These are phyloP conservation scores for Ancistrus triradiatus DNA, from an alignment of 2,113 vertebrate species.

Conservation along the genomic window DNA sequence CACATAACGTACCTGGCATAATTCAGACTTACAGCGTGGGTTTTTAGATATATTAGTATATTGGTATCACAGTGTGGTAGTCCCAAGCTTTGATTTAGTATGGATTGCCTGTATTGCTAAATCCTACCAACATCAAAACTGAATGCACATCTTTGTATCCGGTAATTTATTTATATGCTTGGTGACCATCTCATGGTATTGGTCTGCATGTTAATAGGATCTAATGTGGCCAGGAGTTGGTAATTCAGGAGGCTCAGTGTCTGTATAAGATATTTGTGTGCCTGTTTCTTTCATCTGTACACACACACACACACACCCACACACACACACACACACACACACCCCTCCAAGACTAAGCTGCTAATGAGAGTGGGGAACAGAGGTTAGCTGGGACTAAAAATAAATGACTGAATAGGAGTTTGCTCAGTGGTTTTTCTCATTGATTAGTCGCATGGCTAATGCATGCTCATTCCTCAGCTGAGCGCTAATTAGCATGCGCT, in stretches of 20 bases:
- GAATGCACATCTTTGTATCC: too few relatives aligned
- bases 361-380: constrained; percentile 48
- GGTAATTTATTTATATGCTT: constrained; percentile 22
- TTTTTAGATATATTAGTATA: too few relatives aligned
- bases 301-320: constrained; percentile 15
- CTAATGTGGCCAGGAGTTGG: constrained; percentile 20
- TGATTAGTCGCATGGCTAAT: constrained; percentile 94
- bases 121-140: too few relatives aligned
- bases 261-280: constrained; percentile 9
- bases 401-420: constrained; percentile 83
- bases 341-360: constrained; percentile 37
- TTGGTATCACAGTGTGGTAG: too few relatives aligned
- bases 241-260: constrained; percentile 9
- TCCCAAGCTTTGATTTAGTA: too few relatives aligned
- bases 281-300: constrained; percentile 19
- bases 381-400: constrained; percentile 69
- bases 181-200: constrained; percentile 7
- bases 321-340: too few relatives aligned
- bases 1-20: too few relatives aligned
- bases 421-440: constrained; percentile 95
- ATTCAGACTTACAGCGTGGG: too few relatives aligned
- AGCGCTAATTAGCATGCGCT: constrained; percentile 82
- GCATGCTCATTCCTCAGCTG: constrained; percentile 87
- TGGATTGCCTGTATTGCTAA: too few relatives aligned
- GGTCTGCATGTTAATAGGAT: constrained; percentile 10